Conservation (phyloP, 2,888 invertebrate species). For the Eristalinus sepulchralis region DNA sequence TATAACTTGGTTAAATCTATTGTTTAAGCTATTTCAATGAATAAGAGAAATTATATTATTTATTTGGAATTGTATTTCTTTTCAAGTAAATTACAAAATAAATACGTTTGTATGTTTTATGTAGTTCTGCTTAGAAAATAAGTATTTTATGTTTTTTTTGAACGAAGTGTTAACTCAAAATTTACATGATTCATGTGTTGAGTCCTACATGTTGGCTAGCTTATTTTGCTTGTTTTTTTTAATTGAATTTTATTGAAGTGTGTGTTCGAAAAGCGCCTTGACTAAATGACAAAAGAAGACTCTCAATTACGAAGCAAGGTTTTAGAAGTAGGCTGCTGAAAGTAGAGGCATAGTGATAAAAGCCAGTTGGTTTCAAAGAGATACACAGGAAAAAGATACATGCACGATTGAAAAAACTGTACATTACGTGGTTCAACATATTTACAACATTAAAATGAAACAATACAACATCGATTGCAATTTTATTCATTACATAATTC, state of each 20-base stretch:
- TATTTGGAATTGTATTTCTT: background rate
- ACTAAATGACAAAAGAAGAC: conserved; percentile 51
- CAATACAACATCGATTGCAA: conserved; percentile 16
- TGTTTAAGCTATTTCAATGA: conserved; percentile 30
- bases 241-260: conserved; percentile 6
- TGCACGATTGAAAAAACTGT: conserved; percentile 6
- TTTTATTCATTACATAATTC: background rate
- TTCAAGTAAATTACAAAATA: conserved; percentile 40
- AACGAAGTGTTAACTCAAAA: conserved; percentile 39
- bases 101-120: conserved; percentile 29
- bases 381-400: conserved; percentile 6
- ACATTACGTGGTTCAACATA: conserved; percentile 24
- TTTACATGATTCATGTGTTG: conserved; percentile 33
- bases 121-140: conserved; percentile 39
- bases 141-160: conserved; percentile 31
- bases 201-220: conserved; percentile 52
- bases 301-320: conserved; percentile 37
- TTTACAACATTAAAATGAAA: conserved; percentile 48
- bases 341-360: conserved; percentile 32
- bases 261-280: conserved; percentile 51
- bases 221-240: conserved; percentile 15
- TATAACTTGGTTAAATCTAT: conserved; percentile 15
- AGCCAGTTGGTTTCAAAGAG: conserved; percentile 5
- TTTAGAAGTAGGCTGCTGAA: conserved; percentile 11
- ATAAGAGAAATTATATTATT: conserved; percentile 23